Evolutionary conservation across 2,888 invertebrate genomes (phyloP).

Genomic region (Dicycla oo): DNA sequence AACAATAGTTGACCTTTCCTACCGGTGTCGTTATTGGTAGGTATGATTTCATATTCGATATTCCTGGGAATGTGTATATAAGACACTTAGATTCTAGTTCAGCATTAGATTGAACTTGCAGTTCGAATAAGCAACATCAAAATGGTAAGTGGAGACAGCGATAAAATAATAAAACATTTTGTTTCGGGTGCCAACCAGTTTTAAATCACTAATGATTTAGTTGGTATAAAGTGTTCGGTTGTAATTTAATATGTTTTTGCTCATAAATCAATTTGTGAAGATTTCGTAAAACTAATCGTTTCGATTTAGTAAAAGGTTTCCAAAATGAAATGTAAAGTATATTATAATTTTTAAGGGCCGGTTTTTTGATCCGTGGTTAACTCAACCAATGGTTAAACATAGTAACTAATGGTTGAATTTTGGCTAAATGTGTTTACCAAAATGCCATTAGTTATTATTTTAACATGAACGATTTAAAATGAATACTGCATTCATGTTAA

Average conservation of each 20-base stretch:
- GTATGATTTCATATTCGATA: conserved; percentile 62
- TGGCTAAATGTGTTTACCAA: no score
- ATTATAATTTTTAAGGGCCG: conserved; percentile 10
- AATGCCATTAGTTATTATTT: no score
- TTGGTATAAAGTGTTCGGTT: conserved; percentile 14
- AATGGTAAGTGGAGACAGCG: conserved; percentile 69
- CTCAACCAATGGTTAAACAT: no score
- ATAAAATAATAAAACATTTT: conserved; percentile 11
- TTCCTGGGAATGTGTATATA: conserved; percentile 68
- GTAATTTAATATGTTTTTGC: not conserved
- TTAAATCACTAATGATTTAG: no score
- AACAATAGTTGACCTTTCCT: conserved; percentile 73
- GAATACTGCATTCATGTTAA: no score
- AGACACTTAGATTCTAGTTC: conserved; percentile 53
- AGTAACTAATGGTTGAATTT: no score
- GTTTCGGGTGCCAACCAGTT: no score
- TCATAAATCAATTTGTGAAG: conserved; percentile 5
- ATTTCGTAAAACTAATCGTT: not conserved
- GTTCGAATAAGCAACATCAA: conserved; percentile 68
- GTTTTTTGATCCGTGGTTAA: no score
- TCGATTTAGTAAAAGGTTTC: not conserved
- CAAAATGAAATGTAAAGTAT: not conserved
- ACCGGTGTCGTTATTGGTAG: conserved; percentile 46
- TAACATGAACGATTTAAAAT: no score
- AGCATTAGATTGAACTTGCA: conserved; percentile 66